Evolutionary conservation across 2,888 invertebrate genomes (phyloP).

Genomic region (Seira sanloemensis): DNA sequence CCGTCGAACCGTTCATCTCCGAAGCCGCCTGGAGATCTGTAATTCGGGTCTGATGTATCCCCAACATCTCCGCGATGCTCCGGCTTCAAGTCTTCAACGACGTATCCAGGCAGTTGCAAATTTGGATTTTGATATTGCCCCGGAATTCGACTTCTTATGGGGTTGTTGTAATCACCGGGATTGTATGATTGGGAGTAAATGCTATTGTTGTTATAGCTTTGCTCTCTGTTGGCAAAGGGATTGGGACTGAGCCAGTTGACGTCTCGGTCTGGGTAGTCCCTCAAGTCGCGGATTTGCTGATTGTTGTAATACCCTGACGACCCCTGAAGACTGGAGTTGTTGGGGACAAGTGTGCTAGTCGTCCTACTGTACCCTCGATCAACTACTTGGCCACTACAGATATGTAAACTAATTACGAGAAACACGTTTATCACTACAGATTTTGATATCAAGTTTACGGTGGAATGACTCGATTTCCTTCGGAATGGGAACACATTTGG

Average conservation of each 20-base stretch:
- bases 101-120: slow-evolving; percentile 43
- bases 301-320: slow-evolving; percentile 22
- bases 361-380: slow-evolving; percentile 39
- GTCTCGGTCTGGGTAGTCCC: slow-evolving; percentile 60
- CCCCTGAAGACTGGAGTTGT: too few relatives aligned
- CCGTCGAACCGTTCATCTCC: slow-evolving; percentile 50
- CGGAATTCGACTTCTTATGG: slow-evolving; percentile 41
- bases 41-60: slow-evolving; percentile 31
- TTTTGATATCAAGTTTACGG: background rate
- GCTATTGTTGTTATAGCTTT: background rate
- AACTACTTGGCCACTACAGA: slow-evolving; percentile 37
- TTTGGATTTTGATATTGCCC: slow-evolving; percentile 50
- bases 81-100: slow-evolving; percentile 41
- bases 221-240: slow-evolving; percentile 56
- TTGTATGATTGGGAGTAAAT: background rate
- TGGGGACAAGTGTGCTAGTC: slow-evolving; percentile 32
- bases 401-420: background rate
- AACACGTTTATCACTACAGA: slow-evolving; percentile 4
- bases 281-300: slow-evolving; percentile 51
- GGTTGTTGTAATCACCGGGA: slow-evolving; percentile 28
- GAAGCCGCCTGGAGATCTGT: background rate
- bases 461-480: slow-evolving; percentile 34
- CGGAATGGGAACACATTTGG: slow-evolving; percentile 58
- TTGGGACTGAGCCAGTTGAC: slow-evolving; percentile 67
- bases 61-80: slow-evolving; percentile 49